Base-by-base conservation (phyloP, 2,888 invertebrate genomes). In the Cataglyphis rosenhaueri region DNA sequence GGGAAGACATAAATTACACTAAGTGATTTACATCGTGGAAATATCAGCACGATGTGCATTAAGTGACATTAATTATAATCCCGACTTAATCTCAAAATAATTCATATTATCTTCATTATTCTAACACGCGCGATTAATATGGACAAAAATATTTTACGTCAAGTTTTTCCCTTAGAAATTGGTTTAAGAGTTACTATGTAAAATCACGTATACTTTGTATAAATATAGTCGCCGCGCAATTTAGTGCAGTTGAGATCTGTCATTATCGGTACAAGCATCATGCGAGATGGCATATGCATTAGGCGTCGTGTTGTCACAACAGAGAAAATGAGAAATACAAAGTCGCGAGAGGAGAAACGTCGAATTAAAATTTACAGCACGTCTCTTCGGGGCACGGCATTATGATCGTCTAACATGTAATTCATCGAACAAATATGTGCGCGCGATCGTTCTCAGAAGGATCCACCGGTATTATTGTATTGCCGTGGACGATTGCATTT, bases 311-410 rank as follows among this genome's bases (percentile, higher is more conserved):
- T 9, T 55, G 41, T 10, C 44, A 44, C 48, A 62, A 61, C 41
- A 57, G 21, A 41, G 21, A 38, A 44, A 66, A 61, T 57, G 48
- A 48, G 15, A 74, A 65, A 65, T 41, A 44, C 55, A 35, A 55
- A 64, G 35, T 12, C 76, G 41, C 32, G 12, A 48, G 62, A 74
- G 65, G 55, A n/a, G n/a, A 81, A 87, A 82, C 35, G 70, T 81
- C 78, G 70, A 84, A 87, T 84, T 82, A 86, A 82, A 52, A 79
- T 82, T 83, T 81, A 83, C 84, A 75, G 79, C 84, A 84, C 81
- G 83, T 86, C 81, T 76, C 52, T 52, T 52, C 65, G 55, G 32
- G 55, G 25, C 48, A 64, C 44, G 71, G 79, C 68, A 81, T 86
- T 81, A 65, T 35, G 44, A 48, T 57, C 65, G 81, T 32, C 70